Base-by-base conservation (phyloP, 2,888 invertebrate species). In the Agapostemon virescens region DNA sequence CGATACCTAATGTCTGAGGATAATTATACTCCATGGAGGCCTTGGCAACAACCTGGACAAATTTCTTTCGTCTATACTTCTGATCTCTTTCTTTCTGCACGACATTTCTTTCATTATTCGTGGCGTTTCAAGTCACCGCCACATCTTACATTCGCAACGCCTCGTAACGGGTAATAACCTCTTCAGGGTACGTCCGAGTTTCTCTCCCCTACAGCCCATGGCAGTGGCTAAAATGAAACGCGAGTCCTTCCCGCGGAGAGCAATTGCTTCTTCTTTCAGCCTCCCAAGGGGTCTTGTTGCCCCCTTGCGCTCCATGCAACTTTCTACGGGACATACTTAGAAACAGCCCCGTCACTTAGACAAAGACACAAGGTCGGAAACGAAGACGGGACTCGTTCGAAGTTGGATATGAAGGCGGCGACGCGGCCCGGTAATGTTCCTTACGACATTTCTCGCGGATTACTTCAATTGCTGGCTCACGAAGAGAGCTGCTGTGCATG, bases 121-220 rank as follows among this genome's bases (percentile, higher is more conserved):
- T 38, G 20, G n/a, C 17, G 36, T 73, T 40, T 17, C 45, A 40
- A 64, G 70, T 40, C 70, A n/a, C 30, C 58, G 36, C 58, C 45
- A 38, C 64, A 40, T 45, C 40, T 63, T 68, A 69, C 76, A 26
- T 58, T 55, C 72, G 66, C 67, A 58, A 79, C 55, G 79, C 75
- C 81, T 82, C 71, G 82, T 76, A 74, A 83, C 69, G 81, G 82
- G 84, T 87, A 88, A 88, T 84, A 86, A 88, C 81, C 83, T 81
- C 72, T 74, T 76, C 79, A 68, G 58, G 70, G 58, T 55, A 66
- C 55, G 83, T 84, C 71, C 77, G 76, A 83, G 79, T 81, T 82
- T 77, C 73, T 42, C 69, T 72, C 72, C 83, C 61, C 74, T 77
- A 49, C 30, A 67, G 61, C 72, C 49, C 49, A 68, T 69, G 76